Evolutionary conservation across 2,797 vertebrate genomes (phyloP).

Genomic region (Urocyon cinereoargenteus): DNA sequence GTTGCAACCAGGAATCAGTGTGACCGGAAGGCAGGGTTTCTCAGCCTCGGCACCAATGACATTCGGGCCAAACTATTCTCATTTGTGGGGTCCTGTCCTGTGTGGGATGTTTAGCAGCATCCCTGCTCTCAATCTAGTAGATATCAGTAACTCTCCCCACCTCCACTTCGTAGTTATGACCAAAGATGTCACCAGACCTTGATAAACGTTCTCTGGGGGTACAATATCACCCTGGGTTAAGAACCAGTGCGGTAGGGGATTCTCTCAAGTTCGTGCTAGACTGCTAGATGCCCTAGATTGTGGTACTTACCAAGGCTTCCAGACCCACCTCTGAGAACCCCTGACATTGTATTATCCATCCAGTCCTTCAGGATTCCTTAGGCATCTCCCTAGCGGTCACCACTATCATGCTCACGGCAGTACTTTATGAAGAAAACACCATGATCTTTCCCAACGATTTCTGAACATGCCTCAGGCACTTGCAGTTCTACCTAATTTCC

Average conservation of each 20-base stretch:
- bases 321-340: neutral
- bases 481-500: constrained; percentile 25
- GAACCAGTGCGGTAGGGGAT: neutral
- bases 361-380: neutral
- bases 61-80: neutral
- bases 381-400: neutral
- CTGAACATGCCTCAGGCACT: neutral
- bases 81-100: neutral
- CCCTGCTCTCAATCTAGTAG: neutral
- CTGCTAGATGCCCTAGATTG: neutral
- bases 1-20: neutral
- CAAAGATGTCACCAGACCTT: constrained; percentile 2
- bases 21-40: neutral
- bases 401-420: neutral
- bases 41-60: neutral
- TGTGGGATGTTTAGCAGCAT: neutral
- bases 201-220: neutral
- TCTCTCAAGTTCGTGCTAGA: neutral
- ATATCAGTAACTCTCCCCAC: neutral
- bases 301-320: neutral
- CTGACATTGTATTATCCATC: neutral
- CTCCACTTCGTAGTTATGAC: neutral
- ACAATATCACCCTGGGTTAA: neutral
- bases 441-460: neutral
- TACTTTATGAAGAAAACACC: neutral